Evolutionary conservation across 1,140 invertebrate genomes (phyloP).

Genomic region (Venustaconcha ellipsiformis): DNA sequence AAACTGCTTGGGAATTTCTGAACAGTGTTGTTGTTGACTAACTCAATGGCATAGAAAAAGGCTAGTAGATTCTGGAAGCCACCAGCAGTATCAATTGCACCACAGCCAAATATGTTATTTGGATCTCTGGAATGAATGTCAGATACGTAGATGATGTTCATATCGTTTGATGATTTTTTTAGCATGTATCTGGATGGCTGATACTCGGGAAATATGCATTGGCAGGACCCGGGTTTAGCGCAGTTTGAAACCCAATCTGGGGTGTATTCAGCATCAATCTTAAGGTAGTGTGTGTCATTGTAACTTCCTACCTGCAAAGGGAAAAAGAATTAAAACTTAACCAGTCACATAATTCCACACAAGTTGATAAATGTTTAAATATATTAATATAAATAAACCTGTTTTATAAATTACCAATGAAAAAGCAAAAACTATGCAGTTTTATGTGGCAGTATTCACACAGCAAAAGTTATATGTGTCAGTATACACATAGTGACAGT

Average conservation of each 20-base stretch:
- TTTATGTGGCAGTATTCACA: no score
- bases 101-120: constrained; percentile 45
- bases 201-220: constrained; percentile 45
- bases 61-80: constrained; percentile 62
- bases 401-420: no score
- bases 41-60: constrained; percentile 63
- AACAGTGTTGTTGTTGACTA: constrained; percentile 50
- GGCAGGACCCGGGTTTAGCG: constrained; percentile 34
- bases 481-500: no score
- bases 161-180: constrained; percentile 42
- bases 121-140: constrained; percentile 53
- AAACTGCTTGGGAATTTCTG: constrained; percentile 42
- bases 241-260: constrained; percentile 44
- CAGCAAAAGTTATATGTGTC: no score
- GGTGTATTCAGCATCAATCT: constrained; percentile 57
- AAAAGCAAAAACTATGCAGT: no score
- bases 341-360: not conserved
- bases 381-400: not conserved
- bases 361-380: not conserved
- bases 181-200: constrained; percentile 60
- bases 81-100: constrained; percentile 46
- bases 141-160: constrained; percentile 59
- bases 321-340: constrained; percentile 10
- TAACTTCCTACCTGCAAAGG: constrained; percentile 64
- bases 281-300: constrained; percentile 63